phyloP scores from a whole-genome alignment of 2,113 vertebrate species.

The Collichthys lucidus region DNA sequence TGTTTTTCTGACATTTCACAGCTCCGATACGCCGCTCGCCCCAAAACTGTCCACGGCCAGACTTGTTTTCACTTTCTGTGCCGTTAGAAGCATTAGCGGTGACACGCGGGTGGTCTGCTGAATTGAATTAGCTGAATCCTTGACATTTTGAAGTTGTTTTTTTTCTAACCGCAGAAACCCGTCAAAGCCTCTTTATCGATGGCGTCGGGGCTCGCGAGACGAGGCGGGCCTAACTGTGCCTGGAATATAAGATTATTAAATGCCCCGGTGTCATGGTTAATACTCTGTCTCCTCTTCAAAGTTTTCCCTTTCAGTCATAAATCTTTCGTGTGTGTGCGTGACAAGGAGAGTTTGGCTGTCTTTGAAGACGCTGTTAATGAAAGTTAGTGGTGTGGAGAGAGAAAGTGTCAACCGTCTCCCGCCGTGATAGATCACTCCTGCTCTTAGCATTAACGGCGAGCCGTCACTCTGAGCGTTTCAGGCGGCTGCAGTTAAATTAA shows the following conservation, averaged over 20 bases:
- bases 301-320: slow-evolving; percentile 58
- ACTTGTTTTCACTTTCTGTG: slow-evolving; percentile 8
- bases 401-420: slow-evolving; percentile 55
- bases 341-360: slow-evolving; percentile 17
- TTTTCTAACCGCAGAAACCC: slow-evolving; percentile 37
- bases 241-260: slow-evolving; percentile 58
- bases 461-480: slow-evolving; percentile 77
- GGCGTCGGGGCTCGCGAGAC: slow-evolving; percentile 4
- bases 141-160: slow-evolving; percentile 60
- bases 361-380: slow-evolving; percentile 71
- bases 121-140: slow-evolving; percentile 32
- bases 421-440: slow-evolving; percentile 67
- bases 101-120: slow-evolving; percentile 34
- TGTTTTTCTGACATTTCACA: neutral
- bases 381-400: slow-evolving; percentile 66
- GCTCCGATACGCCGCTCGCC: neutral
- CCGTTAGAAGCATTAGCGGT: slow-evolving; percentile 23
- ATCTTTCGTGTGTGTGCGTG: slow-evolving; percentile 41
- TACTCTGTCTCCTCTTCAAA: slow-evolving; percentile 55
- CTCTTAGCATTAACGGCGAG: slow-evolving; percentile 58
- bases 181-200: slow-evolving; percentile 42
- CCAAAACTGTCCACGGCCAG: neutral
- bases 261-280: slow-evolving; percentile 43
- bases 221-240: slow-evolving; percentile 41
- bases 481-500: slow-evolving; percentile 79